Conservation (phyloP, 2,797 vertebrate genomes). For the Pelobates cultripes region DNA sequence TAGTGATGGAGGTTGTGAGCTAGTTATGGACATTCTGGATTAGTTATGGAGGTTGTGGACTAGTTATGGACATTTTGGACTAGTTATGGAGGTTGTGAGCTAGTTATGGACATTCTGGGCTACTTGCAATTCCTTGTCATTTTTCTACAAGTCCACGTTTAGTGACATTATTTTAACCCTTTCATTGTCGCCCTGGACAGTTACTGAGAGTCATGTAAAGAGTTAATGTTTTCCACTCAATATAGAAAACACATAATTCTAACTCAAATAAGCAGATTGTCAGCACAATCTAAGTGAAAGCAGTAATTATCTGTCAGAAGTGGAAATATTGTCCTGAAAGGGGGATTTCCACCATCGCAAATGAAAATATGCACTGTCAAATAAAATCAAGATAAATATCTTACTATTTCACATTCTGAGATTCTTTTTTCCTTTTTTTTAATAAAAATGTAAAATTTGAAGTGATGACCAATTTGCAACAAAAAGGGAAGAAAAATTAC, state of each 20-base stretch:
- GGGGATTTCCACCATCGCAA: conserved; percentile 37
- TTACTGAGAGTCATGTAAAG: not conserved
- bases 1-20: no score
- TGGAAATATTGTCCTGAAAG: conserved; percentile 4
- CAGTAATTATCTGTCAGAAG: conserved; percentile 37
- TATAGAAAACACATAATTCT: not conserved
- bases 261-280: not conserved
- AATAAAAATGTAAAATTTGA: not conserved
- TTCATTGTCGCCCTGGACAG: no score
- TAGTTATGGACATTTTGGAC: no score
- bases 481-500: no score
- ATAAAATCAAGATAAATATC: conserved; percentile 28
- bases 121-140: no score
- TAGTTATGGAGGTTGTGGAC: no score
- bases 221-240: not conserved
- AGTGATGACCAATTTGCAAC: no score
- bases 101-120: no score
- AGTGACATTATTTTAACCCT: no score
- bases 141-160: no score
- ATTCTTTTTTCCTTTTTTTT: not conserved
- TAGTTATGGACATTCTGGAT: no score
- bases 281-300: conserved; percentile 27
- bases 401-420: conserved; percentile 5
- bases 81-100: no score
- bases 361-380: conserved; percentile 13